phyloP scores from a whole-genome alignment of 1,140 invertebrate species.

The Drosophila tani region DNA sequence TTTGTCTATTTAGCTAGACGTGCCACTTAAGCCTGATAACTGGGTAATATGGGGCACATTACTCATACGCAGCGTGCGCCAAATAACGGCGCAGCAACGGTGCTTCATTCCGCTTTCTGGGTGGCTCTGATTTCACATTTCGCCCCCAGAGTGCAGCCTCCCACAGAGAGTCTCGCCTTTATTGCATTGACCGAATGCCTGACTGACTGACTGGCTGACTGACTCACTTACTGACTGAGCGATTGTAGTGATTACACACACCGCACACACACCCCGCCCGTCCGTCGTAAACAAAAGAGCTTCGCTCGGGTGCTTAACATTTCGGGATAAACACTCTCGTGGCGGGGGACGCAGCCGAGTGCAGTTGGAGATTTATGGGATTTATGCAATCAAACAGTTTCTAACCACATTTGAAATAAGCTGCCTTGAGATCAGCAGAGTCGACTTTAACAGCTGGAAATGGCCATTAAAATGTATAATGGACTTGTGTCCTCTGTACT shows the following conservation, averaged over 20 bases:
- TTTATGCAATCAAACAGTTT: slow-evolving; percentile 46
- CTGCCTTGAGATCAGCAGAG: slow-evolving; percentile 19
- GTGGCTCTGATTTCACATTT: slow-evolving; percentile 19
- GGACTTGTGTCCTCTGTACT: no score
- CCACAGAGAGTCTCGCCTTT: slow-evolving; percentile 20
- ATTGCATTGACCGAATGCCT: slow-evolving; percentile 12
- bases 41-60: slow-evolving; percentile 38
- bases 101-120: neutral
- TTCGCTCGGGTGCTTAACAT: slow-evolving; percentile 8
- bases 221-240: neutral
- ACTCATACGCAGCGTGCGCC: slow-evolving; percentile 67
- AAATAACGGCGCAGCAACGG: slow-evolving; percentile 2
- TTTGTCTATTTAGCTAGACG: slow-evolving; percentile 51
- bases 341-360: neutral
- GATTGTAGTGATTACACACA: slow-evolving; percentile 20
- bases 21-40: slow-evolving; percentile 41
- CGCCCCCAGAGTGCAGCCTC: slow-evolving; percentile 10
- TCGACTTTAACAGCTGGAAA: slow-evolving; percentile 26
- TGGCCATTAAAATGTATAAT: slow-evolving; percentile 17
- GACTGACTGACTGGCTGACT: neutral
- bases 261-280: neutral
- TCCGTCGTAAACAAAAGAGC: slow-evolving; percentile 28
- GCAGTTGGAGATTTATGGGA: slow-evolving; percentile 26
- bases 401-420: slow-evolving; percentile 26
- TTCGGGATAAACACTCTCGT: slow-evolving; percentile 32